A percentile compares a stretch with the other conserved stretches of the same genome.
phyloP scores from a whole-genome alignment of 2,113 vertebrate species.

The Corvus hawaiiensis region DNA sequence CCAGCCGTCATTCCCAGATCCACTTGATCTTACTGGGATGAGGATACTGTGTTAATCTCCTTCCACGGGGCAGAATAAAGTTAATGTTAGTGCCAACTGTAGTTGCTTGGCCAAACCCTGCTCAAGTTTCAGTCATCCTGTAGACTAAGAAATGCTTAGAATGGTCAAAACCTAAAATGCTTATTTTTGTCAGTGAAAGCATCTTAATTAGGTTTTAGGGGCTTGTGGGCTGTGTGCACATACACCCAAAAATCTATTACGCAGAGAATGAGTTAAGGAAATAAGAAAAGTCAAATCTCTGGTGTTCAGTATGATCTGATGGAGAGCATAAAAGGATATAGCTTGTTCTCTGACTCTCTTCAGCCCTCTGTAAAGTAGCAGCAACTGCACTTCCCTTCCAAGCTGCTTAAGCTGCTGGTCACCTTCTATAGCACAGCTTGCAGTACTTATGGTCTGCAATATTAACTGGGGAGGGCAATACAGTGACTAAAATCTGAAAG shows the following conservation, averaged over 20 bases:
- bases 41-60: neutral
- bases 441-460: neutral
- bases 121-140: neutral
- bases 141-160: neutral
- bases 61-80: neutral
- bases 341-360: neutral
- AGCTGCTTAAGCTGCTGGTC: neutral
- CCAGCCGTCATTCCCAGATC: neutral
- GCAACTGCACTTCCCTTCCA: neutral
- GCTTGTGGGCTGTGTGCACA: neutral
- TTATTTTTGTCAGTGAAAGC: neutral
- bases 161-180: neutral
- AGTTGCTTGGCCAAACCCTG: neutral
- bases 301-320: neutral
- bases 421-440: neutral
- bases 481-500: neutral
- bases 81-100: neutral
- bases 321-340: neutral
- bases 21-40: neutral
- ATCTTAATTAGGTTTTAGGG: neutral
- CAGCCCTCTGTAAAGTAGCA: neutral
- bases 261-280: neutral
- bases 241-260: neutral
- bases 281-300: neutral
- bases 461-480: neutral